Evolutionary conservation across 2,113 vertebrate genomes (phyloP).

Genomic region (Zosterops pallidus): DNA sequence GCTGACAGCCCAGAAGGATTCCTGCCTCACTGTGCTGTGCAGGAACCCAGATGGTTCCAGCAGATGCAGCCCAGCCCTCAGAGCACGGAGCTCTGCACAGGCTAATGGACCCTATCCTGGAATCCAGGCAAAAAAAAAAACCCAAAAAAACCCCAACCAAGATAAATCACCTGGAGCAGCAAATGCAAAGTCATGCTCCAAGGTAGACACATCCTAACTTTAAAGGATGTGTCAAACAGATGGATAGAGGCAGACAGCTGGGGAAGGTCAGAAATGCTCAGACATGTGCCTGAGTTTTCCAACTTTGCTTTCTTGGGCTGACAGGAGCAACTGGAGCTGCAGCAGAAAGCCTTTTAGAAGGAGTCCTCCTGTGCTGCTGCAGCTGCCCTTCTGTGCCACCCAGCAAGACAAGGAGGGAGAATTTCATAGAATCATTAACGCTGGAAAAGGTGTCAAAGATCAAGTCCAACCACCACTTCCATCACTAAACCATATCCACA

Average conservation of each 20-base stretch:
- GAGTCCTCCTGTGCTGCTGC: background rate
- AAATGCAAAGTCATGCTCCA: background rate
- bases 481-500: background rate
- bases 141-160: too few relatives aligned
- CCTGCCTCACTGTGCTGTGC: background rate
- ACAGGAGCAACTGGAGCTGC: background rate
- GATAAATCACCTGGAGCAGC: conserved; percentile 9
- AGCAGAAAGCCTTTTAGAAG: background rate
- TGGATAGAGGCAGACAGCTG: background rate
- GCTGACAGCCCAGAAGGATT: background rate
- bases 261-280: background rate
- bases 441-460: background rate
- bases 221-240: background rate
- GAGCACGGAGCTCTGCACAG: background rate
- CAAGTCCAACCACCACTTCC: background rate
- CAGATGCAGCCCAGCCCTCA: background rate
- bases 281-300: background rate
- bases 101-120: background rate
- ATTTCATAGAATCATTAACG: fast-evolving
- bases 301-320: background rate
- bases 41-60: background rate
- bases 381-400: background rate
- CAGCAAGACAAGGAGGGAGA: background rate
- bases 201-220: background rate
- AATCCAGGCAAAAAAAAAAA: background rate